Evolutionary conservation across 2,113 vertebrate genomes (phyloP), one percentile per base, ranked within the genome.

Genomic region (Amphilophus citrinellus): DNA sequence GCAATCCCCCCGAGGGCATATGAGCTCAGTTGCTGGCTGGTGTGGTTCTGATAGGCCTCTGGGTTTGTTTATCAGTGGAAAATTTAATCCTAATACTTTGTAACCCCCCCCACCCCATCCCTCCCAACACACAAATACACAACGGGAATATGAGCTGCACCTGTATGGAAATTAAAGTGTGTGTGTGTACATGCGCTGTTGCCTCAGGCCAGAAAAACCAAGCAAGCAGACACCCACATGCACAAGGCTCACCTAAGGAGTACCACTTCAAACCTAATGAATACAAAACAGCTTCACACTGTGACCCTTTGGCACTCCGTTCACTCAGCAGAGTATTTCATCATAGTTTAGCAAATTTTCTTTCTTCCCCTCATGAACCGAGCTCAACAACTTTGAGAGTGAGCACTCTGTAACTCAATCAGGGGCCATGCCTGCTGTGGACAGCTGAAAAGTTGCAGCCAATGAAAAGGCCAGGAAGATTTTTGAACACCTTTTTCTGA

Each of bases 11-110:
- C 3, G 84, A 88, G 93, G 93, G 82, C 42, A 76, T 90, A 95
- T 95, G 94, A 95, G 94, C 94, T 96, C 95, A 96, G 93, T 92
- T 84, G 82, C 90, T 93, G 79, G 88, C 91, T 89, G 89, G 85
- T 15, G 80, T 80, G 77, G 76, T 92, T 90, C 83, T 82, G 91
- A 94, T 83, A 88, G 89, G 81, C 91, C 88, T 88, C 89, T 37
- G 83, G 91, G 73, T 90, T 84, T 93, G 92, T 95, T 95, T 92
- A 91, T 92, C 92, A 91, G 90, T 92, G 92, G 92, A 95, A 94
- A 92, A 91, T 93, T 13, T 86, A 79, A 94, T 92, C 89, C 84
- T 86, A 85, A 93, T 92, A 93, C 88, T 93, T 83, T 63, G 62
- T 80, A 80, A 68, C n/a, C 13, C 4, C 4, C 83, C 61, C 37